These are phyloP conservation scores for Merops nubicus DNA, from an alignment of 2,113 vertebrate species.

Conservation along the genomic window DNA sequence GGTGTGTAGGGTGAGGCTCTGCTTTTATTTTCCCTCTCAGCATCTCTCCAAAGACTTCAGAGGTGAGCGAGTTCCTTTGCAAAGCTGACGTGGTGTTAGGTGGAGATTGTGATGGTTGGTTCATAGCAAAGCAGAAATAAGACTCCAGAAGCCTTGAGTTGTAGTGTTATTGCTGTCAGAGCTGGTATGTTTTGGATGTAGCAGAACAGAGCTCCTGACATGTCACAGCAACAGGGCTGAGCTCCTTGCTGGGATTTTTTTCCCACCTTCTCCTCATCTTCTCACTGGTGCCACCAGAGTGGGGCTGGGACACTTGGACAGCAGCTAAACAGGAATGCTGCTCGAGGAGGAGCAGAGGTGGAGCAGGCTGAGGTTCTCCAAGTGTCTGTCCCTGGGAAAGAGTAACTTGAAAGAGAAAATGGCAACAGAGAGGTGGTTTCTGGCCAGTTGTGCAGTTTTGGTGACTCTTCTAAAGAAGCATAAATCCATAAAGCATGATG, in stretches of 20 bases:
- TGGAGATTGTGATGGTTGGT: not conserved
- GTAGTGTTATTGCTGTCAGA: not conserved
- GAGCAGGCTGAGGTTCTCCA: not conserved
- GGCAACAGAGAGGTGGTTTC: not conserved
- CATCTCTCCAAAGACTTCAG: not conserved
- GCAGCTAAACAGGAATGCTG: not conserved
- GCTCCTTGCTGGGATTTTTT: not conserved
- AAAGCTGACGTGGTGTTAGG: not conserved
- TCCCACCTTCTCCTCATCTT: too few species aligned
- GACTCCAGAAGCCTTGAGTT: not conserved
- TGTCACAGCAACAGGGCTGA: not conserved
- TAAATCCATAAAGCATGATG: not conserved
- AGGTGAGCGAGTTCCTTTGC: not conserved
- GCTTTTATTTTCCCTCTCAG: not conserved
- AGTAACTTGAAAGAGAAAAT: not conserved
- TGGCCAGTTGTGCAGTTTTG: not conserved
- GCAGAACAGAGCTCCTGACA: not conserved
- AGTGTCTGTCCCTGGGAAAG: not conserved
- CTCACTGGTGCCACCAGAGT: fast-evolving
- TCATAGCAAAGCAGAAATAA: not conserved
- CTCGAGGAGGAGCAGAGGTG: fast-evolving
- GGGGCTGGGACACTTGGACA: not conserved
- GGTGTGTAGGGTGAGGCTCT: not conserved
- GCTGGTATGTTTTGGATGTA: not conserved
- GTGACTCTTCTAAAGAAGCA: not conserved